Evolutionary conservation across 1,140 invertebrate species (phyloP), one percentile per base, ranked within the genome.

Genomic region (Saccostrea glomerata): DNA sequence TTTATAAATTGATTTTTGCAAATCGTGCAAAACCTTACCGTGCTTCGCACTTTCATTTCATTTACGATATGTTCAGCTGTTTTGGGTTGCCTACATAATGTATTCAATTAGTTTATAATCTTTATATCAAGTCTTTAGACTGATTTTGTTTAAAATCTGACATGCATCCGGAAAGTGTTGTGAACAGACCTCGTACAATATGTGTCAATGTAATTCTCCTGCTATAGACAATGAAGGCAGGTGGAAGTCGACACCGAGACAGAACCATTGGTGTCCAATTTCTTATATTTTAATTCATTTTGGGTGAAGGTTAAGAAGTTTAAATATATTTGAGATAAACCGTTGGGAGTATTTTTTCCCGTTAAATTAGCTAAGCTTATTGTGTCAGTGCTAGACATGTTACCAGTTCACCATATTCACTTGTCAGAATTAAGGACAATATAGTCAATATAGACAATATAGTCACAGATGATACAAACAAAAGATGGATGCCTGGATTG

Each of bases 251-350:
- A 73, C 30, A 12, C 23, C 11, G 9, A 0, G 12, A 73, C 25
- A 73, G 30, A 73, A 30, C 70, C 15, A 73, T 0, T 36, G 70
- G 70, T 73, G 70, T 73, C 70, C 25, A 4, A 73, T 73, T 73
- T 73, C 70, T 2, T 25, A 30, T 73, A 40, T 36, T 73, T 5
- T 47, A 1, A 47, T 47, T 30, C 6, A 47, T 60, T 63, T 63
- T 63, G n/a, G 15, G 20, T 63, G 36, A 73, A 73, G 70, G 70
- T 73, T 73, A 36, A 73, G 30, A 36, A 30, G 70, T 73, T 73
- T 73, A 73, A 73, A 17, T 73, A 73, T 30, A 73, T 73, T 15
- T 73, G 25, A 73, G 7, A 73, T 73, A 73, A 73, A 36, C 70
- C 70, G 13, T 73, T 47, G 47, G 47, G 23, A 73, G 25, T 30